phyloP scores from a whole-genome alignment of 2,888 invertebrate genomes.

The Tetropium fuscum region DNA sequence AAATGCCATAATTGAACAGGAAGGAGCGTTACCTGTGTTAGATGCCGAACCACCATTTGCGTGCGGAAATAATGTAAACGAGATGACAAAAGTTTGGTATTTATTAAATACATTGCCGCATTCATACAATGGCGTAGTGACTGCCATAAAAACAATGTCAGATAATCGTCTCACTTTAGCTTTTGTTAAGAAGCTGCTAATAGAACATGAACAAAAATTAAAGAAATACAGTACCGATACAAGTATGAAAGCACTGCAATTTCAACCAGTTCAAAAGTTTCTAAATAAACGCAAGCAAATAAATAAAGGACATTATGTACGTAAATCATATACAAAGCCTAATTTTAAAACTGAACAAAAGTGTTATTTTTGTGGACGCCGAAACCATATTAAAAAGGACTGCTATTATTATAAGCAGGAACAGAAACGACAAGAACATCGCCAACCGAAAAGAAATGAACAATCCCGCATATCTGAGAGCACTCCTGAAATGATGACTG shows the following conservation, averaged over 20 bases:
- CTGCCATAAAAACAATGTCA: background rate
- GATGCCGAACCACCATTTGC: constrained; percentile 12
- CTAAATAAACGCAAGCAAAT: background rate
- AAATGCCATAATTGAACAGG: constrained; percentile 9
- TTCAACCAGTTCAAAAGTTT: constrained; percentile 32
- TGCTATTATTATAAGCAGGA: constrained; percentile 29
- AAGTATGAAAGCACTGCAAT: constrained; percentile 14
- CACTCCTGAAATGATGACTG: constrained; percentile 7
- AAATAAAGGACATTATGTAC: constrained; percentile 4
- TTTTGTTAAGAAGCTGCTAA: constrained; percentile 54
- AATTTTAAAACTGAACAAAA: constrained; percentile 1
- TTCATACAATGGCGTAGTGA: background rate
- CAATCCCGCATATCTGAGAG: background rate
- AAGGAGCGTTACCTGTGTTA: constrained; percentile 14
- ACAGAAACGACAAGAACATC: constrained; percentile 17
- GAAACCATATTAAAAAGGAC: background rate
- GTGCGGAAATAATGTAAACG: no score
- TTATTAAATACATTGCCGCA: no score
- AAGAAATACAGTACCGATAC: constrained; percentile 7
- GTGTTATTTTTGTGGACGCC: background rate
- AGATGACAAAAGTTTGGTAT: no score
- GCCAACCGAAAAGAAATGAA: background rate
- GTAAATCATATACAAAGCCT: constrained; percentile 28
- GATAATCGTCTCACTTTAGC: constrained; percentile 11
- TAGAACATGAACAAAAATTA: constrained; percentile 45